Evolutionary conservation across 2,113 vertebrate genomes (phyloP), one percentile per base, ranked within the genome.

Genomic region (Saimiri boliviensis): DNA sequence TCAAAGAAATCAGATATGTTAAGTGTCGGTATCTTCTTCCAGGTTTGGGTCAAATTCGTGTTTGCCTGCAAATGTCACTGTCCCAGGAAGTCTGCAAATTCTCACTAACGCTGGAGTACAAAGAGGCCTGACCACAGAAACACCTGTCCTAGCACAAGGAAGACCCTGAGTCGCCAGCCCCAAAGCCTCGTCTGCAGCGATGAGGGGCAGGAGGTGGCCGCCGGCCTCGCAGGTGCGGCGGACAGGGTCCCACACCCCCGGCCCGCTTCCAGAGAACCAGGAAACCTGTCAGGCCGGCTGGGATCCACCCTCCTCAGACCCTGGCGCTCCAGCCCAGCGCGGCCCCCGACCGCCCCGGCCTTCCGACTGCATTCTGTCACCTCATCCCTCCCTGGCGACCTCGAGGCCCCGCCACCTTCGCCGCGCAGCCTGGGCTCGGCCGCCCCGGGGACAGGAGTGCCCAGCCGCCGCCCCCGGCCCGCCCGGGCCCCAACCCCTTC

Each of bases 121-220:
- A 97, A 95, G 86, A 96, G 97, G 97, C 94, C 97, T 84, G 87
- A 37, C n/a, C 86, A 63, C 80, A 70, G 94, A 86, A 95, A 96
- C 95, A 97, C 97, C 97, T 98, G 97, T 94, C 95, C 94, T 25
- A 20, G 56, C 56, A 35, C 32, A 20, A n/a, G 54, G 93, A 89
- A 86, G 89, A 6, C 89, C 81, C 85, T 32, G 45, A 56, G 54
- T 60, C 63, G 71, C 85, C 42, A n/a, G 73, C 81, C 74, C 68
- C 89, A 68, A 37, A 83, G 85, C 74, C 68, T 37, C 20, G 21
- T 52, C 68, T 32, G 88, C 79, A 37, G 87, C 35, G 74, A 79
- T 23, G 19, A 17, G 71, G 19, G 19, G 60, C 71, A 21, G 21
- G 45, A 45, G 25, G 71, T 32, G 71, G 86, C 7, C 76, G 16